Evolutionary conservation across 2,797 vertebrate genomes (phyloP).

Genomic region (Malacoraja senta): DNA sequence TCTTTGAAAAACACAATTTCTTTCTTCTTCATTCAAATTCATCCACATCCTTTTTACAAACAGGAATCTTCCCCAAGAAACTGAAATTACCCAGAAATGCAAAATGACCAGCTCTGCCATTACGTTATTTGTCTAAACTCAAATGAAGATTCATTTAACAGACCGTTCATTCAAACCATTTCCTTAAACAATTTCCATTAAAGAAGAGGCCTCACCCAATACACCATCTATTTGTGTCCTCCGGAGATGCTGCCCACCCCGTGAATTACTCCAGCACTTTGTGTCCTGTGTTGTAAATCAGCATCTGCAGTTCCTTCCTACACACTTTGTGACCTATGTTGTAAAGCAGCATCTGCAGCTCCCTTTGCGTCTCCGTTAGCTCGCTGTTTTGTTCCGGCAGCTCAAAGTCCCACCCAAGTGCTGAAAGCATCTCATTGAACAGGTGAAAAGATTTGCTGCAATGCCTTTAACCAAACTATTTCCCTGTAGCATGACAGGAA

Average conservation of each 20-base stretch:
- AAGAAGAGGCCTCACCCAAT: too few relatives aligned
- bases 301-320: too few relatives aligned
- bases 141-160: conserved; percentile 25
- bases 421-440: background rate
- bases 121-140: background rate
- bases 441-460: background rate
- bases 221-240: too few relatives aligned
- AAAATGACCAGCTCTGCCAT: background rate
- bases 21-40: background rate
- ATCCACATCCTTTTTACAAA: background rate
- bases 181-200: background rate
- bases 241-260: too few relatives aligned
- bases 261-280: too few relatives aligned
- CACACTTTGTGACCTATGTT: too few relatives aligned
- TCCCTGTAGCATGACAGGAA: background rate
- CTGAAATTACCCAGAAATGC: background rate
- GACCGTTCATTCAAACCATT: background rate
- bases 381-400: background rate
- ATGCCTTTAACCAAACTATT: background rate
- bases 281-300: too few relatives aligned
- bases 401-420: background rate
- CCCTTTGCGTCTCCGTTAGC: background rate
- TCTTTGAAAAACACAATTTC: background rate
- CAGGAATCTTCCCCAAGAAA: background rate
- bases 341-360: too few relatives aligned